Conservation (phyloP, 2,797 vertebrate genomes). For the Monodelphis domestica region DNA sequence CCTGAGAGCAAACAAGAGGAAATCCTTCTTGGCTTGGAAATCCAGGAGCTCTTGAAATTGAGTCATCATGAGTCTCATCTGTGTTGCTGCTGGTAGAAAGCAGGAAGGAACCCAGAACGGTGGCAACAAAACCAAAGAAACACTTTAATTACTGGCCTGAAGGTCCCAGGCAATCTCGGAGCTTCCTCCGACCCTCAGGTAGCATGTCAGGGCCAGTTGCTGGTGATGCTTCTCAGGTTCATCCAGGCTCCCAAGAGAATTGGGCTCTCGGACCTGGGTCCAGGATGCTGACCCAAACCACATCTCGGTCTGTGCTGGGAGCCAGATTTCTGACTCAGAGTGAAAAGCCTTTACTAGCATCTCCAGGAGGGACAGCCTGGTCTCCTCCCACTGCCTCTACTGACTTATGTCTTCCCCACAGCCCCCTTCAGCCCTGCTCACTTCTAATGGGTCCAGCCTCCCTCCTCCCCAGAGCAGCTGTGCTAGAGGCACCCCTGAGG, state of each 20-base stretch:
- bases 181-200: background rate
- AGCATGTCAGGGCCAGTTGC: background rate
- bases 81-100: background rate
- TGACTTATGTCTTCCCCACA: background rate
- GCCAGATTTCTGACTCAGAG: background rate
- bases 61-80: background rate
- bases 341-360: background rate
- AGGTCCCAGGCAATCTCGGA: background rate
- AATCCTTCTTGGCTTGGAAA: background rate
- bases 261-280: background rate
- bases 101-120: background rate
- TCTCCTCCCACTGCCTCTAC: background rate
- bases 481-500: background rate
- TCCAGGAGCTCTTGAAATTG: background rate
- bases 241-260: background rate
- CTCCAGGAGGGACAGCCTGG: background rate
- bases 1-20: background rate
- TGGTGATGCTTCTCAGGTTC: background rate
- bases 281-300: background rate
- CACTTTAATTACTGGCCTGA: background rate
- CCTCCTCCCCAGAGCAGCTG: background rate
- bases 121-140: background rate
- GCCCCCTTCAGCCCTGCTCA: background rate
- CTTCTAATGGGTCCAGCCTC: slow-evolving; percentile 56
- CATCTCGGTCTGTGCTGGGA: background rate